Evolutionary conservation across 2,113 vertebrate genomes (phyloP).

Genomic region (Platanista minor): DNA sequence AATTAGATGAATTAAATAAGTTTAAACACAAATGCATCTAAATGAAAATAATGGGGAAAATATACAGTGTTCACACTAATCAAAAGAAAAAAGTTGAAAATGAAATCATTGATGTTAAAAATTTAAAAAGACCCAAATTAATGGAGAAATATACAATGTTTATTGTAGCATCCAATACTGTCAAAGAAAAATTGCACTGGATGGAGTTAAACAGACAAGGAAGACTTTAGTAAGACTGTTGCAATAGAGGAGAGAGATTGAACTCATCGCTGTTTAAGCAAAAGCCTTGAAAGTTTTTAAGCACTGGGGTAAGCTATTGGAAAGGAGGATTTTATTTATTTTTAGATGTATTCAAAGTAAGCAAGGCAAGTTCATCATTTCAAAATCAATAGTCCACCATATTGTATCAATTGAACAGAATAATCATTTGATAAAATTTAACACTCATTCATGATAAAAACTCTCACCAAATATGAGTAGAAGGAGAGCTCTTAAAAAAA

Average conservation of each 20-base stretch:
- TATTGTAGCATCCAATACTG: not conserved
- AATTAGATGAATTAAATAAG: not conserved
- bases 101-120: not conserved
- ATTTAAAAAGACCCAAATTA: not conserved
- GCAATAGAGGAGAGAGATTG: not conserved
- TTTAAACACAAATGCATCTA: not conserved
- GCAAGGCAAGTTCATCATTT: no score
- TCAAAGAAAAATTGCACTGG: not conserved
- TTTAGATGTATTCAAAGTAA: no score
- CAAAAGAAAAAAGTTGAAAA: not conserved
- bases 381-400: not conserved
- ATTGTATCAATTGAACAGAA: not conserved
- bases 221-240: not conserved
- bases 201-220: not conserved
- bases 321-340: not conserved
- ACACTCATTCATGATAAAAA: not conserved
- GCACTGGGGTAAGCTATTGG: not conserved
- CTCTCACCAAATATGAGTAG: not conserved
- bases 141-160: not conserved
- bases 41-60: not conserved
- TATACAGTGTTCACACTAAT: not conserved
- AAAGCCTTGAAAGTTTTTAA: not conserved
- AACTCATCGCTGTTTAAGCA: not conserved
- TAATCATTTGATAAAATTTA: not conserved
- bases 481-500: not conserved